Percentiles rank a stretch among this genome's conserved stretches.
Conservation (phyloP, 2,113 vertebrate species). For the Phaetusa simplex region DNA sequence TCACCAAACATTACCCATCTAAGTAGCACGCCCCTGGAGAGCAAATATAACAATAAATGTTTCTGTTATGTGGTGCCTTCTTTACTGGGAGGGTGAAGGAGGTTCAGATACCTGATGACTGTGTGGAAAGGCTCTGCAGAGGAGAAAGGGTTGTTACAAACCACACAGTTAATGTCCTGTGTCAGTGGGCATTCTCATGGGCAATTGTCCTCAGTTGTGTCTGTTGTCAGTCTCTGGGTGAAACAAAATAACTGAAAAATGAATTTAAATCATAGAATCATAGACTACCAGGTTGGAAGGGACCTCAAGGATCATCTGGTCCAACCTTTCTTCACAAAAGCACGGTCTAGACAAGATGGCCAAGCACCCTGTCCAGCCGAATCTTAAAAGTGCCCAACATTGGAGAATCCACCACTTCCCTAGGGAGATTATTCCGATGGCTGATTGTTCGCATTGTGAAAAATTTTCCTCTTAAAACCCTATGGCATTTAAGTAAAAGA, state of each 20-base stretch:
- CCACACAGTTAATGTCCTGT: neutral
- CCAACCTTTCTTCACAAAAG: neutral
- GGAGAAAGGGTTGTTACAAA: neutral
- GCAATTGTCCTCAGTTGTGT: neutral
- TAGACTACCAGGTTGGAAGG: neutral
- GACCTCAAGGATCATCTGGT: neutral
- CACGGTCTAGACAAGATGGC: neutral
- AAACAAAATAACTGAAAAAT: neutral
- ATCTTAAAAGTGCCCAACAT: neutral
- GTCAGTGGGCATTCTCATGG: neutral
- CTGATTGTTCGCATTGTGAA: neutral
- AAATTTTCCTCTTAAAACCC: neutral
- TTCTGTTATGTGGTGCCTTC: neutral
- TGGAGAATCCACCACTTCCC: neutral
- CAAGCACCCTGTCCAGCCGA: neutral
- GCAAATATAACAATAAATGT: neutral
- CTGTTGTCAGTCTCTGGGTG: neutral
- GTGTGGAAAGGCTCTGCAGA: neutral
- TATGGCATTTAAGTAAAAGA: neutral
- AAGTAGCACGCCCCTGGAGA: fast-evolving
- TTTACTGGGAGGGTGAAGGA: neutral
- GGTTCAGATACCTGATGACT: neutral
- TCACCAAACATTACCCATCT: neutral
- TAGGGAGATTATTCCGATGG: neutral
- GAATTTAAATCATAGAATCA: no score